These are phyloP conservation scores for Rhagophthalmus giganteus DNA, from an alignment of 2,888 invertebrate genomes.

Conservation along the genomic window DNA sequence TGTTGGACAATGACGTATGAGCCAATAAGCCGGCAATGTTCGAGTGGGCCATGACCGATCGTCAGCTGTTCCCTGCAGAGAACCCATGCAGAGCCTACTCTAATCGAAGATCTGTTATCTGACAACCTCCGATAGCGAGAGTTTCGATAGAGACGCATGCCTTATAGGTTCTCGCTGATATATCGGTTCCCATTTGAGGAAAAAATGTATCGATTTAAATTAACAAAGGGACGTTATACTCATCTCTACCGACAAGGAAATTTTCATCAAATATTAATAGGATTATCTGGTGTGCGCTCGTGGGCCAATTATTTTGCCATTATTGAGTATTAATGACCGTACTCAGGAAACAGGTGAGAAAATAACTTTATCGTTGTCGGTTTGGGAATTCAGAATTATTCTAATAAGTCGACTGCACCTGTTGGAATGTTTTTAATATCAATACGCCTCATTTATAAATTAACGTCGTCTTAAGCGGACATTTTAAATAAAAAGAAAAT, in stretches of 20 bases:
- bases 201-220: constrained; percentile 5
- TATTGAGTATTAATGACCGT: constrained; percentile 26
- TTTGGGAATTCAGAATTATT: constrained; percentile 18
- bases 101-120: constrained; percentile 54
- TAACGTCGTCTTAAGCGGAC: no score
- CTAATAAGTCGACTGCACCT: constrained; percentile 16
- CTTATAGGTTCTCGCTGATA: constrained; percentile 19
- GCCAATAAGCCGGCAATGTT: constrained; percentile 52
- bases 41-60: constrained; percentile 55
- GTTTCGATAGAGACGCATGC: constrained; percentile 32
- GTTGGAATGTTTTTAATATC: constrained; percentile 16
- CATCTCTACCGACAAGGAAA: constrained; percentile 11
- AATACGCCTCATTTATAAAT: constrained; percentile 13
- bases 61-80: constrained; percentile 53
- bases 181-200: constrained; percentile 19
- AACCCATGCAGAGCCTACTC: constrained; percentile 51
- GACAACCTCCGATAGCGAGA: constrained; percentile 40
- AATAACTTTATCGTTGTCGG: constrained; percentile 26
- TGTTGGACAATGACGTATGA: constrained; percentile 52
- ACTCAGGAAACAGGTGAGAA: constrained; percentile 31
- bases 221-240: constrained; percentile 5
- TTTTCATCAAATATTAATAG: constrained; percentile 19
- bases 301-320: constrained; percentile 26
- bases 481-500: no score
- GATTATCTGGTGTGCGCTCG: constrained; percentile 20